Conservation (phyloP, 2,113 vertebrate species). For the Brienomyrus longianalis region DNA sequence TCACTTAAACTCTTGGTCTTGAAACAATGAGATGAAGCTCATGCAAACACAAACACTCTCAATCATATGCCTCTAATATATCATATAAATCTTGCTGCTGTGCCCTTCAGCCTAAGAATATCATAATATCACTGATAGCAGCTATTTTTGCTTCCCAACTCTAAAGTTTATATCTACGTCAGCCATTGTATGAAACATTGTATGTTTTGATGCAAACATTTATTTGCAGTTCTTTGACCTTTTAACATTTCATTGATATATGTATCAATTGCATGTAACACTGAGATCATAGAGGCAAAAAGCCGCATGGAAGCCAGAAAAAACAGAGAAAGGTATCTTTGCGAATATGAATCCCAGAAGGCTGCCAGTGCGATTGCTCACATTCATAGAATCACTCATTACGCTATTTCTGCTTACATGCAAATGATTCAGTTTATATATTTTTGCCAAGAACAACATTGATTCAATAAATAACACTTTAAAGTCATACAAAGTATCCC, state of each 20-base stretch:
- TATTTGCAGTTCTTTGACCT: neutral
- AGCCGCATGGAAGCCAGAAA: neutral
- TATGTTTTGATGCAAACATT: neutral
- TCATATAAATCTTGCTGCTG: neutral
- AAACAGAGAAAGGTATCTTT: neutral
- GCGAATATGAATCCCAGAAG: neutral
- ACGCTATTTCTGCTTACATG: slow-evolving; percentile 34
- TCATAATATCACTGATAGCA: neutral
- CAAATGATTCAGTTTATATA: slow-evolving; percentile 34
- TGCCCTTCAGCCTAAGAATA: neutral
- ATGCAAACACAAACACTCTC: neutral
- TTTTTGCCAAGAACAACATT: neutral
- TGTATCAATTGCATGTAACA: neutral
- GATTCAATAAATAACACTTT: neutral
- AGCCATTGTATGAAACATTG: neutral
- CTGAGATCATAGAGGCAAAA: neutral
- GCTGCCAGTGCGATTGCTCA: neutral
- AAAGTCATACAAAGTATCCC: neutral
- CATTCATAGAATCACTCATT: slow-evolving; percentile 8
- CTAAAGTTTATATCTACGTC: neutral
- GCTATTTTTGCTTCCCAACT: neutral
- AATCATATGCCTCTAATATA: neutral
- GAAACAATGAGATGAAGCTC: neutral
- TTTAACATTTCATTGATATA: neutral
- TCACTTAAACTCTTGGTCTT: neutral